Evolutionary conservation across 2,888 invertebrate genomes (phyloP), one percentile per base, ranked within the genome.

Genomic region (Protonemura montana): DNA sequence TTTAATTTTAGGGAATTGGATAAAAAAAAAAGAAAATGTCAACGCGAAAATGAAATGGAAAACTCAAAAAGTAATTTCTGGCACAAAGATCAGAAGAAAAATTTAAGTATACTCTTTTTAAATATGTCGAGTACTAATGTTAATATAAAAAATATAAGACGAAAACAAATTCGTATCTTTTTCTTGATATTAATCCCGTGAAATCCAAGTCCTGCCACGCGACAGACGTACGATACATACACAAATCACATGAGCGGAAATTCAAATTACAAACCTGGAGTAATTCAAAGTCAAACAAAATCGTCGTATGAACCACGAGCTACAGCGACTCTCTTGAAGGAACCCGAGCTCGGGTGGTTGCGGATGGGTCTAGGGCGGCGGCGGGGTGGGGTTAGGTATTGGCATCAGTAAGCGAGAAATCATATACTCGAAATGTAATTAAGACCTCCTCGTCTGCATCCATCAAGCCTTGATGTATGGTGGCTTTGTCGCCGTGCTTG

Each of bases 261-360:
- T 81, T 81, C 81, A 30, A 81, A 81, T 81, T 30, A 81, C 30
- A 81, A 78, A 81, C 30, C 81, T 81, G 28, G 27, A 29, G 81
- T 29, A 81, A 78, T 27, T 26, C 28, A 78, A 78, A 26, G 78
- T 78, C 26, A 78, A 78, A 78, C 78, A 78, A 78, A 78, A 13
- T 78, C 78, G 27, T 78, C 28, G 27, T 27, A 28, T 78, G 28
- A 78, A 26, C 59, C 59, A 59, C 59, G 59, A 59, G 59, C 16
- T 21, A 59, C 16, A 59, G 35, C 35, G 59, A 7, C 13, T 1
- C 59, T 59, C 59, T 21, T 59, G 21, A 59, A 59, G 59, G 59
- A 59, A 59, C 16, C 13, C 13, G 59, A 21, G 16, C n/a, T n/a
- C 21, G 59, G 27, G 28, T 78, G 78, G 26, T n/a, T 27, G 26